These are phyloP conservation scores for Seriola quinqueradiata DNA, from an alignment of 2,113 vertebrate genomes.

Conservation along the genomic window DNA sequence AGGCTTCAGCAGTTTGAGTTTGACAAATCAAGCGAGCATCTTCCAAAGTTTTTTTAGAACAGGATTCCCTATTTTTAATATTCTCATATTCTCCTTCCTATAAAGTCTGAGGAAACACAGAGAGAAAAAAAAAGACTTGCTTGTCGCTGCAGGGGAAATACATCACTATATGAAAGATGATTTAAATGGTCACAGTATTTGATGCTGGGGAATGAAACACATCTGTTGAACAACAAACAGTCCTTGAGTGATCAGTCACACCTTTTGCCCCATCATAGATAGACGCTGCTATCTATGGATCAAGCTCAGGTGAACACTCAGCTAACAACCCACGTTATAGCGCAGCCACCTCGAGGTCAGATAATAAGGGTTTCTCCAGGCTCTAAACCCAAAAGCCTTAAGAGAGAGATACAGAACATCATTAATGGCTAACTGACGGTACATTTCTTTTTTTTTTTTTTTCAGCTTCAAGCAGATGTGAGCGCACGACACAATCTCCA, in stretches of 20 bases:
- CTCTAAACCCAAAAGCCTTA: conserved; percentile 72
- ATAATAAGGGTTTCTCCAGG: conserved; percentile 74
- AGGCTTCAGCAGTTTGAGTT: background rate
- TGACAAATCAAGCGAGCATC: too few species aligned
- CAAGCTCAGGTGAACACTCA: conserved; percentile 39
- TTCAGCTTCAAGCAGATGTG: background rate
- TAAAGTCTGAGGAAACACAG: background rate
- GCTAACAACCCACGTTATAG: conserved; percentile 79
- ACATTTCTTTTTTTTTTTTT: too few species aligned
- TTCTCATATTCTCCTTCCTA: background rate
- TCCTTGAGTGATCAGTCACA: conserved; percentile 11
- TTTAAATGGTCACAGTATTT: background rate
- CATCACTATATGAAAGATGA: background rate
- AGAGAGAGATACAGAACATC: conserved; percentile 60
- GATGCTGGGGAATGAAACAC: conserved; percentile 20
- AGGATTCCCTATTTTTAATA: too few species aligned
- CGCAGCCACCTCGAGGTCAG: conserved; percentile 81
- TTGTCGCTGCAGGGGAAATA: background rate
- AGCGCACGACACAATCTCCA: background rate
- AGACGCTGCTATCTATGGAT: conserved; percentile 63
- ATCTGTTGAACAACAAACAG: background rate
- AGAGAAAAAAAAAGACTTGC: background rate
- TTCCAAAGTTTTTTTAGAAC: too few species aligned
- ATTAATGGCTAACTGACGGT: background rate
- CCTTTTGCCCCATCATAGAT: conserved; percentile 65